phyloP scores from a whole-genome alignment of 2,797 vertebrate genomes.

The Microctenopoma steveboyesi region DNA sequence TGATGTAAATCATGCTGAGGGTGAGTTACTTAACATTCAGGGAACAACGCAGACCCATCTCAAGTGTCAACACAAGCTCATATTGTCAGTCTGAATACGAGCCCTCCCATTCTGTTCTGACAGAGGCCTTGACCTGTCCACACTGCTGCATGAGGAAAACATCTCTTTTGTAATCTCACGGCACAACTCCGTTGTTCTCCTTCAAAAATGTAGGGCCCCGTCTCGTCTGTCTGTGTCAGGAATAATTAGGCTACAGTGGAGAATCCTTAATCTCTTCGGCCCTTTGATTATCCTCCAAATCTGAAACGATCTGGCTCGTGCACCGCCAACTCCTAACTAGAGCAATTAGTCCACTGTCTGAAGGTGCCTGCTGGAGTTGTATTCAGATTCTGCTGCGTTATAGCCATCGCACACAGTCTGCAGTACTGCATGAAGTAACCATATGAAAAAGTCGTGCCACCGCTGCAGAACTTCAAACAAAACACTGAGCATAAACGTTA shows the following conservation, averaged over 20 bases:
- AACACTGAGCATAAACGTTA: constrained; percentile 2
- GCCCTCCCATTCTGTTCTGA: constrained; percentile 38
- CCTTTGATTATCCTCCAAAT: constrained; percentile 59
- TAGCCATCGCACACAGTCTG: neutral
- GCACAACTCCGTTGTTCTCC: constrained; percentile 42
- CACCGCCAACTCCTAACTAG: constrained; percentile 41
- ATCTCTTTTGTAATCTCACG: constrained; percentile 47
- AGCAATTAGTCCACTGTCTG: constrained; percentile 33
- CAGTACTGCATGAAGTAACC: neutral
- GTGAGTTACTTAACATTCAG: constrained; percentile 57
- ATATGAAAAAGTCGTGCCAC: neutral
- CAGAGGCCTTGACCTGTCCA: constrained; percentile 57
- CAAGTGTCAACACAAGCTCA: constrained; percentile 61
- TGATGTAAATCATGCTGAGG: constrained; percentile 33
- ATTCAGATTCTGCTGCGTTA: neutral
- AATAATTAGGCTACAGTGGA: constrained; percentile 48
- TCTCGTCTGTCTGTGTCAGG: constrained; percentile 39
- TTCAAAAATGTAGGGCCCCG: constrained; percentile 16
- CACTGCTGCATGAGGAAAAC: constrained; percentile 48
- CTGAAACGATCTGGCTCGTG: constrained; percentile 35
- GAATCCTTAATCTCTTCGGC: constrained; percentile 40
- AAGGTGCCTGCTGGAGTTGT: constrained; percentile 8
- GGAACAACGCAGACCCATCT: constrained; percentile 58
- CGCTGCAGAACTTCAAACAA: constrained; percentile 4
- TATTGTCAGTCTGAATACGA: constrained; percentile 55